These are phyloP conservation scores for Mastomys natalensis DNA, from an alignment of 2,113 vertebrate genomes.

Conservation along the genomic window DNA sequence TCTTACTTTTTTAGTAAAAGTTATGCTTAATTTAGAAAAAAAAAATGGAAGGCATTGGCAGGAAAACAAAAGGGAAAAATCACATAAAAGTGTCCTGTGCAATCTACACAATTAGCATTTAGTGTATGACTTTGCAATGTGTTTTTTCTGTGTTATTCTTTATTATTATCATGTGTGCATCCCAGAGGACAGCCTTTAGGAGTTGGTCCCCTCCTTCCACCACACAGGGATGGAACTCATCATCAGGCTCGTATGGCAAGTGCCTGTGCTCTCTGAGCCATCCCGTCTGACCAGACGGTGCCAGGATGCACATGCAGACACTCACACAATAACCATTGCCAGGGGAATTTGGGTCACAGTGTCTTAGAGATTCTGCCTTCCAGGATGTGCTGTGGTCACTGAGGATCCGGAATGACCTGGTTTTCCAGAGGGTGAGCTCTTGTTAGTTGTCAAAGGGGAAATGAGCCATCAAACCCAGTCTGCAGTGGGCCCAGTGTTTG, in stretches of 20 bases:
- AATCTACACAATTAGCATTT: constrained; percentile 1
- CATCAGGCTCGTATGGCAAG: background rate
- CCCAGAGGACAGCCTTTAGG: background rate
- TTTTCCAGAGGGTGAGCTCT: background rate
- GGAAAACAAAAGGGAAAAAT: background rate
- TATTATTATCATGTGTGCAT: background rate
- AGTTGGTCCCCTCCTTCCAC: background rate
- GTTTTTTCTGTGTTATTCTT: background rate
- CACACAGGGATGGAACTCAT: no score
- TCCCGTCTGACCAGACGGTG: background rate
- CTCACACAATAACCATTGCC: background rate
- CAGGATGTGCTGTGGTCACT: background rate
- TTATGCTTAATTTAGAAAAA: constrained; percentile 55
- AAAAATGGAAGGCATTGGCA: constrained; percentile 13
- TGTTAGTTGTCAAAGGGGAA: background rate
- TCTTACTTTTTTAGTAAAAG: constrained; percentile 29
- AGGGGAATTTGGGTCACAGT: background rate
- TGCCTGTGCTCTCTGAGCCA: background rate
- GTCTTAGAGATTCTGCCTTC: background rate
- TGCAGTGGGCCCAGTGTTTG: background rate
- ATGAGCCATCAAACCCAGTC: background rate
- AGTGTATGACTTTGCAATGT: constrained; percentile 23
- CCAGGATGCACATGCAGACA: background rate
- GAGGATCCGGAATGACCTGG: background rate
- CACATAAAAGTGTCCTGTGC: background rate